A percentile compares a stretch with the other conserved stretches of the same genome.
These are phyloP conservation scores for Drosophila cardini DNA, from an alignment of 1,140 invertebrate species.

Conservation along the genomic window DNA sequence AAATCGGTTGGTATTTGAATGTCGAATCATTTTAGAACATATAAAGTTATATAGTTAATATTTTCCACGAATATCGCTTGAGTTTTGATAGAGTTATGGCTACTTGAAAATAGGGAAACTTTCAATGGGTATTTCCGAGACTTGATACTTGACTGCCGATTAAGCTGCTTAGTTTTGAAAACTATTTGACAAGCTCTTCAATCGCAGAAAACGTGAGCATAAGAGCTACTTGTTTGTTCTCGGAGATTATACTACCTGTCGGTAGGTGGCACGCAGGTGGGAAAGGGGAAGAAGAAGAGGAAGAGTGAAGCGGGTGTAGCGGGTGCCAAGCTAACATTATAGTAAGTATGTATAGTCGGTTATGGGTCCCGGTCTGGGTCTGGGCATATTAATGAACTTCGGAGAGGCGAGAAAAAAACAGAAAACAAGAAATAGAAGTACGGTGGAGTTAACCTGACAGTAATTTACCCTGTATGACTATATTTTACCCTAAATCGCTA, in stretches of 20 bases:
- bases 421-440: conserved; percentile 15
- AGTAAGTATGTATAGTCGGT: conserved; percentile 6
- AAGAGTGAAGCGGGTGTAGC: neutral
- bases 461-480: no score
- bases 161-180: conserved; percentile 28
- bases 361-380: neutral
- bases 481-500: no score
- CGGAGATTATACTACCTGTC: conserved; percentile 40
- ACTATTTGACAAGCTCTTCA: conserved; percentile 74
- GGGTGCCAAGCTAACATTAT: neutral
- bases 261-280: conserved; percentile 20
- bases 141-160: neutral
- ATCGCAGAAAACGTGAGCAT: conserved; percentile 53
- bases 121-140: neutral
- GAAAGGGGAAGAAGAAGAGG: no score
- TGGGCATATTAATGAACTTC: conserved; percentile 18
- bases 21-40: neutral
- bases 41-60: no score
- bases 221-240: conserved; percentile 24
- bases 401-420: conserved; percentile 7
- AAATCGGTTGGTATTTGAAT: neutral
- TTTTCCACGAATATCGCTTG: neutral
- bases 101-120: neutral
- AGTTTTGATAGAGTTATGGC: neutral
- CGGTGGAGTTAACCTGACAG: no score